Evolutionary conservation across 2,888 invertebrate species (phyloP), one percentile per base, ranked within the genome.

Genomic region (Pinctada fucata): DNA sequence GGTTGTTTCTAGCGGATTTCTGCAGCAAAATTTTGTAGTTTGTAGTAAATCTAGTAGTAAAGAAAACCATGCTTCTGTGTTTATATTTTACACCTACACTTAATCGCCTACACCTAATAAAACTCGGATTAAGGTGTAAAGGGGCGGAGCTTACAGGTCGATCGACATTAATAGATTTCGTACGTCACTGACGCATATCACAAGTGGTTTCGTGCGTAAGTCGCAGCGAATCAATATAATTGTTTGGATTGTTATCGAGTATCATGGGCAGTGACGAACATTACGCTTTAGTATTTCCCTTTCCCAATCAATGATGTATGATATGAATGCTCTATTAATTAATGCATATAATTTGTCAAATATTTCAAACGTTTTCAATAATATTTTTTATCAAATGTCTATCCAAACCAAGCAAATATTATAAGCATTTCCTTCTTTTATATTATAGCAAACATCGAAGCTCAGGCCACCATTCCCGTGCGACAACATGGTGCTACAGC

Each of bases 381-480:
- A 70, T 50, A 49, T 48, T 50, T n/a, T 3, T 70, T 73, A 63
- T 58, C 4, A 2, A 63, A 13, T 31, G n/a, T 70, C 50, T 16
- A 49, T 70, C 5, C 70, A 47, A 13, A 47, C 51, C 10, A 64
- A 58, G 69, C 66, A 13, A 65, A 65, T 31, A n/a, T 16, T 3
- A 65, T 77, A 16, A 52, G 4, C 13, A 49, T 77, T 67, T 31
- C 49, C 72, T 64, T 52, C 13, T 45, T 75, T 3, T 45, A 66
- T 45, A 63, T 89, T 89, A 48, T 87, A 91, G 91, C 91, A 68
- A 91, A 90, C 65, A 87, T 91, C 72, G 89, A 91, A 77, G 90
- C 90, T 5, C 88, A 90, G 31, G 87, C 91, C 73, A 91, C 90
- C 77, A 87, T 91, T 75, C 90, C 91, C 63, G 90, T 91, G 81